Evolutionary conservation across 2,888 invertebrate species (phyloP).

Genomic region (Malthinus flaveolus): DNA sequence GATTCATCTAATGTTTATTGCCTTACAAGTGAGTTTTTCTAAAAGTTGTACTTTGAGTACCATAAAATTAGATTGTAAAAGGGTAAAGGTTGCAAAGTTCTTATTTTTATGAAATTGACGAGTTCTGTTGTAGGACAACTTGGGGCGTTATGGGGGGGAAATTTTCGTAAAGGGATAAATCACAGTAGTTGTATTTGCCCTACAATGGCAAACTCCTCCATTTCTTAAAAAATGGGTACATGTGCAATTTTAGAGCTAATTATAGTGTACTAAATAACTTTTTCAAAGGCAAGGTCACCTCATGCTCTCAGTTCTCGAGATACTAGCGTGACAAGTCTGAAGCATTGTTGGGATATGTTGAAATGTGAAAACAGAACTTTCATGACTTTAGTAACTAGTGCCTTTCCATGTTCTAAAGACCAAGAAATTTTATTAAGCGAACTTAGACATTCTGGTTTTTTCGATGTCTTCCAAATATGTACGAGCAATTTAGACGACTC

Average conservation of each 20-base stretch:
- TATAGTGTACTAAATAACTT: no score
- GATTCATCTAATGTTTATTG: conserved; percentile 96
- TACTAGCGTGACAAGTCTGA: conserved; percentile 79
- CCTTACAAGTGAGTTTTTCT: conserved; percentile 64
- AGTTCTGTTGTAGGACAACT: no score
- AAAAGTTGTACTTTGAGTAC: background rate
- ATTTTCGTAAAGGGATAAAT: no score
- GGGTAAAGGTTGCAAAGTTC: no score
- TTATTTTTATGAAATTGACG: no score
- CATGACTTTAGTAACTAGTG: conserved; percentile 88
- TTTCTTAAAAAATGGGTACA: no score
- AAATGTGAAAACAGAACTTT: conserved; percentile 90
- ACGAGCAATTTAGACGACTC: conserved; percentile 56
- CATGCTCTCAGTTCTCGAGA: conserved; percentile 81
- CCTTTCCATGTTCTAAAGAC: conserved; percentile 90
- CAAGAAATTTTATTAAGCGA: conserved; percentile 87
- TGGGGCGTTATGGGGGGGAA: no score
- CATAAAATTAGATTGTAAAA: background rate
- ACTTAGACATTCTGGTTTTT: conserved; percentile 82
- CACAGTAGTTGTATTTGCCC: no score
- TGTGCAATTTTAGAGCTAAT: no score
- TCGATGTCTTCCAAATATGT: conserved; percentile 89
- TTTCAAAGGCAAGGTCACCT: conserved; percentile 66
- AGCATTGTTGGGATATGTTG: conserved; percentile 93
- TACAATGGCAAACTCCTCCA: no score